Conservation (phyloP, 2,113 vertebrate genomes). For the Pedetes capensis region DNA sequence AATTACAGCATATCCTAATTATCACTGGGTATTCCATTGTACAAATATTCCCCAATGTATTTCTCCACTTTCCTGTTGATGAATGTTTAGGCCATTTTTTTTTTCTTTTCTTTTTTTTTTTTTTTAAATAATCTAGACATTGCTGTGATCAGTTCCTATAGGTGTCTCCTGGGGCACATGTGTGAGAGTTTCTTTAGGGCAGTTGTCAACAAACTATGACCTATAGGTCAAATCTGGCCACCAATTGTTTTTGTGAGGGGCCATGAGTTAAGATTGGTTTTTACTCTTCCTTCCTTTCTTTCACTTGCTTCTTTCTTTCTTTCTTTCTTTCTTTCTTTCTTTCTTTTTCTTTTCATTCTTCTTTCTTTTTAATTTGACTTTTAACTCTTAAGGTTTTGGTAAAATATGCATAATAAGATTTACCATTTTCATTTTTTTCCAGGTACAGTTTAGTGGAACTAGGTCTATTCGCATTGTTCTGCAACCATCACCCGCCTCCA, state of each 20-base stretch:
- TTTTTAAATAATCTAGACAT: background rate
- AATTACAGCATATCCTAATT: background rate
- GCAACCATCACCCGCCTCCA: background rate
- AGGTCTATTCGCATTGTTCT: background rate
- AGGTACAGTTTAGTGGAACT: background rate
- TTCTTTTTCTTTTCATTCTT: background rate
- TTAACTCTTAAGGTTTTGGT: background rate
- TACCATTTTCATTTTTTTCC: background rate
- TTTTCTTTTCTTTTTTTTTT: background rate
- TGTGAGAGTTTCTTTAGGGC: background rate
- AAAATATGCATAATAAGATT: background rate
- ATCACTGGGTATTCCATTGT: background rate
- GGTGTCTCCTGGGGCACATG: background rate
- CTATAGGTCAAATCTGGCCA: background rate
- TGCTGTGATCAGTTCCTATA: background rate
- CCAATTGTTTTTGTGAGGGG: background rate
- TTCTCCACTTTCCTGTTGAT: slow-evolving; percentile 18
- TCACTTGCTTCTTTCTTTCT: too few species aligned
- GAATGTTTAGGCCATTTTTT: background rate
- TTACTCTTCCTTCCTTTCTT: background rate
- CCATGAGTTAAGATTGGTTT: background rate
- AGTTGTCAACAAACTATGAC: background rate
- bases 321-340: too few species aligned
- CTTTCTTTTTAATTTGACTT: background rate
- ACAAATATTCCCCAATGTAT: background rate